Conservation (phyloP, 2,888 invertebrate genomes). For the Leptothorax acervorum region DNA sequence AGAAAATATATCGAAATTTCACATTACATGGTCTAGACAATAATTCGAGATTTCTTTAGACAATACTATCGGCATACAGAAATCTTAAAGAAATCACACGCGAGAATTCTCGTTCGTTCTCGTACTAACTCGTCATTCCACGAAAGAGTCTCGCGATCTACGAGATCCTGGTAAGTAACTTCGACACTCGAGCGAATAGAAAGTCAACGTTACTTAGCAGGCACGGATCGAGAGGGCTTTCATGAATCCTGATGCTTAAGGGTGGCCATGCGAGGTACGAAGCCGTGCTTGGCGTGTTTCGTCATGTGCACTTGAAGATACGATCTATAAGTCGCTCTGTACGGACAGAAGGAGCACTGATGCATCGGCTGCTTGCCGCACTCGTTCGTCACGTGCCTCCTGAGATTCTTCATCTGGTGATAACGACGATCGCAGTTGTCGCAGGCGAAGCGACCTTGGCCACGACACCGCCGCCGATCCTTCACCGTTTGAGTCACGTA, state of each 20-base stretch:
- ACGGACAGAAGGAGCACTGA: slow-evolving; percentile 83
- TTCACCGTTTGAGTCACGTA: slow-evolving; percentile 54
- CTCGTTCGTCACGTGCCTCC: slow-evolving; percentile 86
- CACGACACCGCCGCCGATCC: slow-evolving; percentile 78
- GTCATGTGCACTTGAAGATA: slow-evolving; percentile 82
- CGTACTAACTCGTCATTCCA: background rate
- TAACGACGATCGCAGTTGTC: slow-evolving; percentile 87
- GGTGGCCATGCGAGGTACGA: slow-evolving; percentile 65
- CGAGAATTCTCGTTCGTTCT: background rate
- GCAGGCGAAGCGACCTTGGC: slow-evolving; percentile 83
- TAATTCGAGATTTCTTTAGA: background rate
- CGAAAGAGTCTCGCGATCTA: background rate
- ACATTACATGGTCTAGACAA: background rate
- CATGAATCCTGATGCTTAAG: slow-evolving; percentile 56
- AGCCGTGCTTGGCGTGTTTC: slow-evolving; percentile 72
- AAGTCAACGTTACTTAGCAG: slow-evolving; percentile 13
- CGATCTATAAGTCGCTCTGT: slow-evolving; percentile 85
- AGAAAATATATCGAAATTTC: background rate
- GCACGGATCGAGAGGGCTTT: slow-evolving; percentile 7
- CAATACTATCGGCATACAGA: background rate
- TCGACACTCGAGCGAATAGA: background rate
- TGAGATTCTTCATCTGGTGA: slow-evolving; percentile 87
- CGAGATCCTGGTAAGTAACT: background rate
- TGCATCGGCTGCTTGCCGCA: slow-evolving; percentile 85
- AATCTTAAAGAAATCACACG: background rate